Percentiles rank a stretch among this genome's conserved stretches.
Evolutionary conservation across 2,113 vertebrate genomes (phyloP).

Genomic region (Perca flavescens): DNA sequence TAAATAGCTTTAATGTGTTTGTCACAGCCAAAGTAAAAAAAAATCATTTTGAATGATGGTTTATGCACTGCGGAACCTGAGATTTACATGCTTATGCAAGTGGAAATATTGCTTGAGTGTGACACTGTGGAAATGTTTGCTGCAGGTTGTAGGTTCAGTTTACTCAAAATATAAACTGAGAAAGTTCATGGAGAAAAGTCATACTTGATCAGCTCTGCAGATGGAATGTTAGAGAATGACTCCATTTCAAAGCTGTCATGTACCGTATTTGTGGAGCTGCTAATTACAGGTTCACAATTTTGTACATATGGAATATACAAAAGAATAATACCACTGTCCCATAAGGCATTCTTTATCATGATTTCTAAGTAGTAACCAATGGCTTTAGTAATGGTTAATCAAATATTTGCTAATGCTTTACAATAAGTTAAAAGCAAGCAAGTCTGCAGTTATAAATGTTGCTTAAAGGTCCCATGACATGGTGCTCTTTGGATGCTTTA

Average conservation of each 20-base stretch:
- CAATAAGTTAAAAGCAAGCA: neutral
- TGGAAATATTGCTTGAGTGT: conserved; percentile 28
- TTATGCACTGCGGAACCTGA: neutral
- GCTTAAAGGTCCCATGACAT: too few species aligned
- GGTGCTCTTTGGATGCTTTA: too few species aligned
- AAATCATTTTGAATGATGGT: conserved; percentile 1
- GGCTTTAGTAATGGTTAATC: neutral
- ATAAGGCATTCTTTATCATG: neutral
- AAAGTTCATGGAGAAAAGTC: neutral
- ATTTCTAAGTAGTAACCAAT: neutral
- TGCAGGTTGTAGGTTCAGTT: conserved; percentile 12
- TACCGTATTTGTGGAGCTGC: neutral
- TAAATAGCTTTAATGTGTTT: conserved; percentile 29
- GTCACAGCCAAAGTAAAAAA: conserved; percentile 18
- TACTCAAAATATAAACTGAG: conserved; percentile 12
- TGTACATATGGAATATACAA: neutral
- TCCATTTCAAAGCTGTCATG: neutral
- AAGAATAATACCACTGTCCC: neutral
- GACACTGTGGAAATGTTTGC: neutral
- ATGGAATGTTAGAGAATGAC: neutral
- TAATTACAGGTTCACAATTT: neutral
- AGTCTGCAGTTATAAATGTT: neutral
- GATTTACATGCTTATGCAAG: conserved; percentile 19
- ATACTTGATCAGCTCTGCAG: neutral
- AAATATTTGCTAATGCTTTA: neutral